Conservation (phyloP, 2,113 vertebrate species). For the Sinocyclocheilus maitianheensis region DNA sequence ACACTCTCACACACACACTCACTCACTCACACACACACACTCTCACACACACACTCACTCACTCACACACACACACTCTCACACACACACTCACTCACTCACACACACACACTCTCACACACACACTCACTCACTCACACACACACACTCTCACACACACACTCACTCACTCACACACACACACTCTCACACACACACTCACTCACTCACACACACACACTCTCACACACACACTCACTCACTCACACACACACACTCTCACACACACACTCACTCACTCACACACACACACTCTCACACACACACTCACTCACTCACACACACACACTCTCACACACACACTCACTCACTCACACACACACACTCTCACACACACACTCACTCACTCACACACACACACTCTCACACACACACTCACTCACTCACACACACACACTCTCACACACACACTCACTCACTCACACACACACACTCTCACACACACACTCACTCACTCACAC, state of each 20-base stretch:
- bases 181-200: constrained; percentile 9
- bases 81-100: background rate
- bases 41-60: background rate
- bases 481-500: background rate
- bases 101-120: background rate
- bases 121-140: constrained; percentile 20
- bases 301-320: background rate
- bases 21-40: background rate
- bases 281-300: background rate
- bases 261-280: background rate
- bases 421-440: background rate
- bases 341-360: background rate
- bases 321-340: constrained; percentile 10
- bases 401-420: background rate
- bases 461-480: background rate
- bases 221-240: too few species aligned
- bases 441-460: too few species aligned
- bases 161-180: background rate
- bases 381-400: constrained; percentile 14
- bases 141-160: constrained; percentile 11
- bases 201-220: background rate
- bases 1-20: background rate
- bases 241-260: background rate
- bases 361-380: too few species aligned
- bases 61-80: background rate